Base-by-base conservation (phyloP, 1,140 invertebrate species). In the Nilaparvata lugens region DNA sequence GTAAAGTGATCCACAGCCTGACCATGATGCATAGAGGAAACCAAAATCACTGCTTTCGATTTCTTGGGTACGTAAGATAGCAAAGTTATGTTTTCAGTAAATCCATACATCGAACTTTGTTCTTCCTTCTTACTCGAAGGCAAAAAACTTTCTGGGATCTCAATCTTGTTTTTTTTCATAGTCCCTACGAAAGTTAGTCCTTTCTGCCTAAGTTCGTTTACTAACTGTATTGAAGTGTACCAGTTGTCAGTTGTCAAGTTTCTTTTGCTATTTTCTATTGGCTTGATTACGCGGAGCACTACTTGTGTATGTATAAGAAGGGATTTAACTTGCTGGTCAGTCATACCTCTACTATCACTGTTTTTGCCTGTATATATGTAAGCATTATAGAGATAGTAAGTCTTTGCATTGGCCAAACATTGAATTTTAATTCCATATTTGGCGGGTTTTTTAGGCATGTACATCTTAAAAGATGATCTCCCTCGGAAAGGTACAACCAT, bases 401-500 rank as follows among this genome's bases (percentile, higher is more conserved):
- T 73, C 61, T 62, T 63, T 11, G 68, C 64, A 63, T 75, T 72
- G 28, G 62, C 66, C 14, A 74, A 45, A 18, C 62, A 65, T 62
- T 65, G 70, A 38, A 62, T 45, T 59, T 62, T 62, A 9, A 62
- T 38, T 7, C 68, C 73, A 63, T 72, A 75, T 59, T 75, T 76
- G 45, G 67, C 68, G 2, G 76, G 75, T 70, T 79, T 57, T 78
- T 67, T 68, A 5, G 73, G 71, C 23, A 78, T 74, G 45, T 11
- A 51, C 16, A 51, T 51, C 16, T 19, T 51, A 18, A 51, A 51
- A 5, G 5, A 9, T 11, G 9, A 51, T 5, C 67, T 62, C 25
- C 74, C 74, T 45, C 68, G 52, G 61, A 73, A 76, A 40, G 62
- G 55, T 19, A 71, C 56, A 16, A 76, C 60, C 64, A 73, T 74